Conservation (phyloP, 2,797 vertebrate genomes). For the Linurgus olivaceus region DNA sequence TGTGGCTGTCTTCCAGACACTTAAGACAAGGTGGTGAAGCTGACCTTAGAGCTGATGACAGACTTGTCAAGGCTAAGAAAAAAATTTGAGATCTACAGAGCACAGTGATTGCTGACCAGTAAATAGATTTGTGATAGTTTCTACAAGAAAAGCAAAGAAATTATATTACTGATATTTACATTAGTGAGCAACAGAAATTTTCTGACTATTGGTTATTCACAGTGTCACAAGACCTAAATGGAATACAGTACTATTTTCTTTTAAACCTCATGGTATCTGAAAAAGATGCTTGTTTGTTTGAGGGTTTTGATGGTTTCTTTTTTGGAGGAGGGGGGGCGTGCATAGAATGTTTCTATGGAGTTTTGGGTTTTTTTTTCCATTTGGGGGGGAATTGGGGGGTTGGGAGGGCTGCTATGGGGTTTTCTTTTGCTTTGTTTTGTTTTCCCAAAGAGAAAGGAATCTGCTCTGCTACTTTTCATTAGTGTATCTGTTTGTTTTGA, state of each 20-base stretch:
- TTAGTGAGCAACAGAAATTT: background rate
- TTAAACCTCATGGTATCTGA: background rate
- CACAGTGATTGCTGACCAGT: background rate
- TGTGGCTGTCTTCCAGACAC: background rate
- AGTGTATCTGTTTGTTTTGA: background rate
- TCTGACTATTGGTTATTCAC: background rate
- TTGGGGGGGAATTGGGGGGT: rapidly evolving
- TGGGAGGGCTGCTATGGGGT: background rate
- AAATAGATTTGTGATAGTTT: background rate
- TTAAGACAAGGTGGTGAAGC: background rate
- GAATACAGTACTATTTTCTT: background rate
- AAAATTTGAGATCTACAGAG: background rate
- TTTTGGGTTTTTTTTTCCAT: background rate
- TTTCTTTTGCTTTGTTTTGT: background rate
- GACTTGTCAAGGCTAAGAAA: background rate
- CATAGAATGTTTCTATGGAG: background rate
- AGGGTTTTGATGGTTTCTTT: rapidly evolving
- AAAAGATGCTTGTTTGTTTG: background rate
- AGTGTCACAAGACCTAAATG: background rate
- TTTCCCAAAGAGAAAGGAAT: background rate
- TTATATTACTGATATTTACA: background rate
- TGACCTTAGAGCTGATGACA: background rate
- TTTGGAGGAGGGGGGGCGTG: rapidly evolving
- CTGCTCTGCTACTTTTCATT: background rate
- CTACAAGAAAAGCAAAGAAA: background rate